Evolutionary conservation across 1,140 invertebrate genomes (phyloP), one percentile per base, ranked within the genome.

Genomic region (Bombus turneri): DNA sequence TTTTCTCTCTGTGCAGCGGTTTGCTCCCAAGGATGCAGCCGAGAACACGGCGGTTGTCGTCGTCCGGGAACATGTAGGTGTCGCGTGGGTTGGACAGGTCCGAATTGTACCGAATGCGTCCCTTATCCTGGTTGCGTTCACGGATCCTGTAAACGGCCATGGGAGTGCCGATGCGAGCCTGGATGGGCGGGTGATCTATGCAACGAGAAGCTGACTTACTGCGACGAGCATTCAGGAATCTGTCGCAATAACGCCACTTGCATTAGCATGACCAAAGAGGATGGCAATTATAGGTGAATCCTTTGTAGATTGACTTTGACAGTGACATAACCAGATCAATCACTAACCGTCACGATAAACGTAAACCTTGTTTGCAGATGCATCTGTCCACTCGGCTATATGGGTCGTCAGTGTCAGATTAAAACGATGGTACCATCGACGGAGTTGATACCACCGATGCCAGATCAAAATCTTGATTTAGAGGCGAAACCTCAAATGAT

Each of bases 151-250:
- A 97, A 96, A 91, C 96, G 97, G 43, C 98, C 98, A n/a, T 98
- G 98, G 98, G 98, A 98, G 92, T 98, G 98, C 93, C 96, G 97
- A 90, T 98, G 98, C 93, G 96, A 97, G 86, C 96, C 96, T 1
- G 98, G 98, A 72, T 98, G 98, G 98, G 97, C 98, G 34, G 98
- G 98, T 75, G 97, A 98, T 95, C 96, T 98, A 0, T 98, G 98
- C 94, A 97, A 98, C 92, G 97, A 98, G 97, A 97, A 97, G 91
- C 94, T 98, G 39, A 98, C 96, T 81, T 97, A 97, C 92, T 98
- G 98, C 94, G 96, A 97, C 77, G 96, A 97, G 68, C 96, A 98
- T 92, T 95, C 96, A 3, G 95, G 95, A 75, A 96, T 96, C 47
- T 98, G 97, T 93, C 96, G 97, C 91, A 98, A 98, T 91, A 97